Evolutionary conservation across 2,888 invertebrate species (phyloP).

Genomic region (Heteromyza rotundicornis): DNA sequence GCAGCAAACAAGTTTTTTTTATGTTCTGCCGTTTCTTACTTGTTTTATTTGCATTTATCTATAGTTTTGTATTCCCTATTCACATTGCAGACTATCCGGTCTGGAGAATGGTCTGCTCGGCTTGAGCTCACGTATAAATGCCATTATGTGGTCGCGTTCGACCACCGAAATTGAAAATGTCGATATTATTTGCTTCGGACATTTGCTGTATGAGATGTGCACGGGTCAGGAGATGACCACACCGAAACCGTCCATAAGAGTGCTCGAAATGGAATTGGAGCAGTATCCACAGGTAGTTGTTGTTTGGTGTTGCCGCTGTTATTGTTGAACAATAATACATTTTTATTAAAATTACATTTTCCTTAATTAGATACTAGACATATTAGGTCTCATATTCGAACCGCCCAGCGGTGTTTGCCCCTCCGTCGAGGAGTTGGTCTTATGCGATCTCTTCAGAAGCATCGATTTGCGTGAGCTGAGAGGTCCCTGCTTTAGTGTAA

Average conservation of each 20-base stretch:
- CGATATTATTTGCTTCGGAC: conserved; percentile 78
- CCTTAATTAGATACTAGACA: conserved; percentile 72
- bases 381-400: conserved; percentile 79
- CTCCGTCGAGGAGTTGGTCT: conserved; percentile 78
- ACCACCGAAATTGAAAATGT: conserved; percentile 65
- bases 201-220: conserved; percentile 90
- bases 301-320: too few relatives aligned
- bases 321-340: too few relatives aligned
- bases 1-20: too few relatives aligned
- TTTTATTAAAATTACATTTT: conserved; percentile 2
- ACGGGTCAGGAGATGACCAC: conserved; percentile 81
- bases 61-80: too few relatives aligned
- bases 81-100: conserved; percentile 76
- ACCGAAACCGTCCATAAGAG: conserved; percentile 75
- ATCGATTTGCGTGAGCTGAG: conserved; percentile 88
- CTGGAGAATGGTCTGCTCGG: conserved; percentile 86
- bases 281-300: conserved; percentile 78
- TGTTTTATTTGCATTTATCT: too few relatives aligned
- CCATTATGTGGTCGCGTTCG: conserved; percentile 65
- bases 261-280: conserved; percentile 74
- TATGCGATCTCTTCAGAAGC: conserved; percentile 85
- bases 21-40: too few relatives aligned
- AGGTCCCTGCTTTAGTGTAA: conserved; percentile 79
- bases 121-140: conserved; percentile 67
- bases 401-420: conserved; percentile 72